Evolutionary conservation across 2,113 vertebrate species (phyloP).

Genomic region (Corythaixoides concolor): DNA sequence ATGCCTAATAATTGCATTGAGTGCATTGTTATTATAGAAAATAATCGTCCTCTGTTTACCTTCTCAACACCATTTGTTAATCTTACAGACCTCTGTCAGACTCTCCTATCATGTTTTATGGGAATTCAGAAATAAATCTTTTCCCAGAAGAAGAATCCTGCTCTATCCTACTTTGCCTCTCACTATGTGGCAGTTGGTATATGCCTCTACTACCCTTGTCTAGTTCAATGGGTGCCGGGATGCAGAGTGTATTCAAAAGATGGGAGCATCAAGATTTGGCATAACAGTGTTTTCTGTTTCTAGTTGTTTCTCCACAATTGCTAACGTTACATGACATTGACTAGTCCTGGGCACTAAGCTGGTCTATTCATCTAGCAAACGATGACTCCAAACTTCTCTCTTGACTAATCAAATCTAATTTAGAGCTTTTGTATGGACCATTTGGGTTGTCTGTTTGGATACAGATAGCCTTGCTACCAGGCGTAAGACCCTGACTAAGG

Average conservation of each 20-base stretch:
- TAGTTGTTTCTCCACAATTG: not conserved
- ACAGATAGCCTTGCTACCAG: not conserved
- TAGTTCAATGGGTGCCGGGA: not conserved
- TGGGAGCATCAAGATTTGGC: not conserved
- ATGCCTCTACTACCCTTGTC: not conserved
- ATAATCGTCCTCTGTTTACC: not conserved
- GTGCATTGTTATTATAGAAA: not conserved
- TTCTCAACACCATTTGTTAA: not conserved
- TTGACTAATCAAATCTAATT: not conserved
- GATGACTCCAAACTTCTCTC: not conserved
- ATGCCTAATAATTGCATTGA: not conserved
- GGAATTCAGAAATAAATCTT: not conserved
- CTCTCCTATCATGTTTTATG: not conserved
- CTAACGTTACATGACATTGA: not conserved
- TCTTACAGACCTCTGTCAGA: not conserved
- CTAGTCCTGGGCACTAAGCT: not conserved
- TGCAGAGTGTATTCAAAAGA: not conserved
- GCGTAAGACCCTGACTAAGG: not conserved
- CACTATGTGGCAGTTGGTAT: not conserved
- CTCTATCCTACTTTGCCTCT: not conserved
- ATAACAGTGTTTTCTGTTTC: not conserved
- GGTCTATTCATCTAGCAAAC: not conserved
- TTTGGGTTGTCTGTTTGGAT: not conserved
- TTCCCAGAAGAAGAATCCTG: not conserved
- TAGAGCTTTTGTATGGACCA: not conserved